These are phyloP conservation scores for Archaeoteleia sp. DNA, from an alignment of 2,888 invertebrate species.

Conservation along the genomic window DNA sequence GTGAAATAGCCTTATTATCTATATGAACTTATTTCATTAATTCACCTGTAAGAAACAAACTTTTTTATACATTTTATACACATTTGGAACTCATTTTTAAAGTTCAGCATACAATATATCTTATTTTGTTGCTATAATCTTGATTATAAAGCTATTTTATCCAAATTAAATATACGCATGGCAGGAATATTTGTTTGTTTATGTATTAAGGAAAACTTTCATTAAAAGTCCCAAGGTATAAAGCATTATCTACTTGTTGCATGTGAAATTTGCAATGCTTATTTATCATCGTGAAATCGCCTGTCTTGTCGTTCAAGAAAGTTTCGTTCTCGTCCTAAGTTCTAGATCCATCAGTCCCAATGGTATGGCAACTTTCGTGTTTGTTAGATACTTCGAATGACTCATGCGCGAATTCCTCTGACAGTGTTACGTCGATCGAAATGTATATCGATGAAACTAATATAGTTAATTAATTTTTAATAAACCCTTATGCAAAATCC, in stretches of 20 bases:
- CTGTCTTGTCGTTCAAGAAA: slow-evolving; percentile 20
- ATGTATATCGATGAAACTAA: slow-evolving; percentile 23
- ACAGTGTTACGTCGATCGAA: slow-evolving; percentile 27
- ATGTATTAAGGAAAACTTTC: not conserved
- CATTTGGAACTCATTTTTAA: too few species aligned
- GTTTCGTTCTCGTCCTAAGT: slow-evolving; percentile 14
- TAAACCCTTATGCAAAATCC: not conserved
- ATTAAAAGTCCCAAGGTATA: slow-evolving; percentile 12
- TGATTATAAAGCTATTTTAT: not conserved
- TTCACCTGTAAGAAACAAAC: too few species aligned
- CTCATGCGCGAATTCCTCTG: slow-evolving; percentile 54
- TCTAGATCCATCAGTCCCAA: slow-evolving; percentile 24
- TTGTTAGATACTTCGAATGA: slow-evolving; percentile 58
- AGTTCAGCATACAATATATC: too few species aligned
- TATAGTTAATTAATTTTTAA: not conserved
- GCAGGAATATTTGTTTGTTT: not conserved
- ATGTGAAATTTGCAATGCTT: slow-evolving; percentile 15
- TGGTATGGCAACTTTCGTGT: slow-evolving; percentile 55
- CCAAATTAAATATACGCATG: not conserved
- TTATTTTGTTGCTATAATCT: too few species aligned
- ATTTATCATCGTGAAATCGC: slow-evolving; percentile 23
- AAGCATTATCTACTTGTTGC: slow-evolving; percentile 24
- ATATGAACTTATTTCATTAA: too few species aligned
- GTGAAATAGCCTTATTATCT: too few species aligned
- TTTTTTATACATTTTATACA: too few species aligned